Percentiles rank a stretch among this genome's conserved stretches.
These are phyloP conservation scores for Meiosimyza decipiens DNA, from an alignment of 2,888 invertebrate genomes.

Conservation along the genomic window DNA sequence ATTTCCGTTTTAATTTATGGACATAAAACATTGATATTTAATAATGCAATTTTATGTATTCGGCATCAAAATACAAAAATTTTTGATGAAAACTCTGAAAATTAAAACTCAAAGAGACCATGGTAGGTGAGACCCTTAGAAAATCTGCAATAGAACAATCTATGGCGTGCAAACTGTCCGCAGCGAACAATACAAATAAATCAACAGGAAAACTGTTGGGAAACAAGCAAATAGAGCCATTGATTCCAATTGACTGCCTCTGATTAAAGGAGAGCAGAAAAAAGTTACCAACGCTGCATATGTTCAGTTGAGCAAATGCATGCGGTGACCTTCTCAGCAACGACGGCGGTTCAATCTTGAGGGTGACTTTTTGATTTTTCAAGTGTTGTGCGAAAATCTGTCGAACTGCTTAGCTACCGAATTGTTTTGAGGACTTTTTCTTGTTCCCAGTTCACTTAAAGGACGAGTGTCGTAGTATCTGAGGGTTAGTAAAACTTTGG, in stretches of 20 bases:
- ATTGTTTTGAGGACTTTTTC: not conserved
- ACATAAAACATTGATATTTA: not conserved
- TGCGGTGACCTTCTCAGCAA: constrained; percentile 21
- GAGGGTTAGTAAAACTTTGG: not conserved
- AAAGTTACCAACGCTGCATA: constrained; percentile 48
- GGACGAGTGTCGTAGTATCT: constrained; percentile 15
- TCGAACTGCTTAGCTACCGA: not conserved
- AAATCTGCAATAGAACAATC: constrained; percentile 5
- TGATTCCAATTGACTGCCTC: constrained; percentile 67
- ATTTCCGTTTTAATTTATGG: no score
- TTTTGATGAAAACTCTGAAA: not conserved
- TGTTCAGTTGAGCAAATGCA: constrained; percentile 39
- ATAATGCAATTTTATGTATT: not conserved
- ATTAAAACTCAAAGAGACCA: not conserved
- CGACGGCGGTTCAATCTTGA: constrained; percentile 44
- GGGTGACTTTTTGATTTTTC: constrained; percentile 47
- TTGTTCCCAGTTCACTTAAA: constrained; percentile 23
- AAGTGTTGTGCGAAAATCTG: constrained; percentile 12
- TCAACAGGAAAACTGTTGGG: constrained; percentile 47
- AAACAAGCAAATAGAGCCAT: constrained; percentile 64
- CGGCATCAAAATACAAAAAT: not conserved
- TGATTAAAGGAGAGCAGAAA: constrained; percentile 65
- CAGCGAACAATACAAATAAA: constrained; percentile 2
- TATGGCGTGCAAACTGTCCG: constrained; percentile 26
- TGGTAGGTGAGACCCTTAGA: not conserved